Evolutionary conservation across 1,140 invertebrate species (phyloP).

Genomic region (Onthophagus taurus): DNA sequence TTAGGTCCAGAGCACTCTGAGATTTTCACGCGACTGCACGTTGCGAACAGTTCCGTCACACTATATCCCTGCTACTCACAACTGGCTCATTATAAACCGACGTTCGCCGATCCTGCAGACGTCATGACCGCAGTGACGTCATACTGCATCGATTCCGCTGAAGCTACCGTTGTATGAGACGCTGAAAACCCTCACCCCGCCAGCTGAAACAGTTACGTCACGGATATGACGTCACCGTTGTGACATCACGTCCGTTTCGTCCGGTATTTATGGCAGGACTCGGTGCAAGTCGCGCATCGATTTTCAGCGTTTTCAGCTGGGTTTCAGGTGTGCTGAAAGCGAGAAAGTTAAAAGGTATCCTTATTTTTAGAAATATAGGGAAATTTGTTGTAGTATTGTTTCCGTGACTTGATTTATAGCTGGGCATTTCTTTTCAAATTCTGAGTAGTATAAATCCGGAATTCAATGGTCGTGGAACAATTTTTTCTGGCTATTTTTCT

Average conservation of each 20-base stretch:
- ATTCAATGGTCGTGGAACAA: too few species aligned
- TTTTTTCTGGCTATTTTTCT: too few species aligned
- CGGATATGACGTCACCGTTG: conserved; percentile 20
- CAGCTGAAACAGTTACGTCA: conserved; percentile 18
- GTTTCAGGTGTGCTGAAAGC: too few species aligned
- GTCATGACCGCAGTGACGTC: conserved; percentile 27
- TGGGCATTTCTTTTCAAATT: too few species aligned
- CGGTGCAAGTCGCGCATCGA: conserved; percentile 3
- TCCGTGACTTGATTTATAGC: too few species aligned
- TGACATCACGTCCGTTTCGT: conserved; percentile 22
- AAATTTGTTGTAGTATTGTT: too few species aligned
- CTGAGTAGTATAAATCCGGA: too few species aligned
- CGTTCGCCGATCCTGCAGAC: conserved; percentile 27
- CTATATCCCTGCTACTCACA: conserved; percentile 34
- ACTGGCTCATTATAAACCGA: conserved; percentile 33
- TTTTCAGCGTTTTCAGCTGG: too few species aligned
- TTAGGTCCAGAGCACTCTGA: conserved; percentile 19
- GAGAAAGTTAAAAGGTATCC: too few species aligned
- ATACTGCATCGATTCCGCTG: conserved; percentile 14
- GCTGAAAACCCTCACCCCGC: neutral
- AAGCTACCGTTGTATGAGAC: conserved; percentile 7
- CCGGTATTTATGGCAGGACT: conserved; percentile 1
- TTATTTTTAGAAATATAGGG: too few species aligned
- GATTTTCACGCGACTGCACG: conserved; percentile 27
- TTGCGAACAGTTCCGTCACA: conserved; percentile 24